Evolutionary conservation across 2,113 vertebrate species (phyloP).

Genomic region (Procavia capensis): DNA sequence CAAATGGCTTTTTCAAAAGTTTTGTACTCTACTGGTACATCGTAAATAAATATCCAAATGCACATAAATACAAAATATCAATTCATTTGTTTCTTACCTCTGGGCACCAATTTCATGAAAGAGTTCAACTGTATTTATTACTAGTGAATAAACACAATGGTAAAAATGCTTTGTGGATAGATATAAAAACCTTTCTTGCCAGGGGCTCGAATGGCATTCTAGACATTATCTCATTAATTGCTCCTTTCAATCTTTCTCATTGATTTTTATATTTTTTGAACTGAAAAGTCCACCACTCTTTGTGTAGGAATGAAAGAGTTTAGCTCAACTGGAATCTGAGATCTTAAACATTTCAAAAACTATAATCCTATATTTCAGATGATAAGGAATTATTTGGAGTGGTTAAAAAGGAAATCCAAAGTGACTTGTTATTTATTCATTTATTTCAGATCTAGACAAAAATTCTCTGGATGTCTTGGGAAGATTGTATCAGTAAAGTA

Average conservation of each 20-base stretch:
- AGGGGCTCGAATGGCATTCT: conserved; percentile 54
- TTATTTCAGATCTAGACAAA: neutral
- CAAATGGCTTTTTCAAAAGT: neutral
- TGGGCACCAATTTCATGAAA: conserved; percentile 38
- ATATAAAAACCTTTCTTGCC: conserved; percentile 65
- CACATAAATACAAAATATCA: conserved; percentile 35
- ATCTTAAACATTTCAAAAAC: conserved; percentile 61
- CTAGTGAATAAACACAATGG: conserved; percentile 42
- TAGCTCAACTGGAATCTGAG: conserved; percentile 65
- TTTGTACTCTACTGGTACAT: neutral
- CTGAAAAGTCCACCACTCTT: conserved; percentile 52
- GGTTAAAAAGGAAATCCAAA: neutral
- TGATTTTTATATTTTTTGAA: conserved; percentile 76
- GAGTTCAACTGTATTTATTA: conserved; percentile 60
- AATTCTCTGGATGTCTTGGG: neutral
- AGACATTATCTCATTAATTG: conserved; percentile 79
- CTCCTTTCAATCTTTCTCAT: conserved; percentile 75
- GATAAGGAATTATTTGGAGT: conserved; percentile 21
- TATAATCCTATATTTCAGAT: neutral
- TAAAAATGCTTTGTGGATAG: conserved; percentile 47
- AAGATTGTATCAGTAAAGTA: neutral
- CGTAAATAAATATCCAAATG: conserved; percentile 58
- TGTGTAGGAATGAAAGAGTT: conserved; percentile 60
- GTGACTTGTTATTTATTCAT: conserved; percentile 33
- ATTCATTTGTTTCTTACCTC: neutral